Evolutionary conservation across 1,140 invertebrate genomes (phyloP).

Genomic region (Cotesia chilonis): DNA sequence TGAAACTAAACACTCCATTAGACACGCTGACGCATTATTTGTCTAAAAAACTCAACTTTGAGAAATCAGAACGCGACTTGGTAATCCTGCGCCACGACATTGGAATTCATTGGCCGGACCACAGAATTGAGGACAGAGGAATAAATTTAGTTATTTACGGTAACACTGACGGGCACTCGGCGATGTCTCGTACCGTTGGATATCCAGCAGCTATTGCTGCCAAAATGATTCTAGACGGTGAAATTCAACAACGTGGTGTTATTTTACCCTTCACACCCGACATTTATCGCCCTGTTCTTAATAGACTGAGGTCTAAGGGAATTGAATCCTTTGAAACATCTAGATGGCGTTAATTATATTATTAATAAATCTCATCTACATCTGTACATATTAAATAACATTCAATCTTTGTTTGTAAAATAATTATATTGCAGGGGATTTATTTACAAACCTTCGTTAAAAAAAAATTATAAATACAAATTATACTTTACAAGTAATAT

Average conservation of each 20-base stretch:
- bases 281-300: slow-evolving; percentile 91
- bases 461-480: too few species aligned
- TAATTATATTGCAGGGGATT: too few species aligned
- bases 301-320: slow-evolving; percentile 84
- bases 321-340: slow-evolving; percentile 80
- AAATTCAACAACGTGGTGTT: slow-evolving; percentile 94
- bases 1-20: slow-evolving; percentile 86
- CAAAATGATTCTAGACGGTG: slow-evolving; percentile 97
- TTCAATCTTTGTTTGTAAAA: too few species aligned
- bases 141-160: slow-evolving; percentile 96
- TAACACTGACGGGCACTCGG: slow-evolving; percentile 84
- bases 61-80: slow-evolving; percentile 88
- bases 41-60: slow-evolving; percentile 84
- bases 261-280: slow-evolving; percentile 88
- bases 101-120: slow-evolving; percentile 90
- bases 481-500: too few species aligned
- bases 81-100: slow-evolving; percentile 94
- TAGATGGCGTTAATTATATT: slow-evolving; percentile 51
- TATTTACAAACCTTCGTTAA: too few species aligned
- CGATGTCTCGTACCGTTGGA: slow-evolving; percentile 98
- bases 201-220: slow-evolving; percentile 95
- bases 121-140: slow-evolving; percentile 81
- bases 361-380: not conserved
- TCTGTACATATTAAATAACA: not conserved
- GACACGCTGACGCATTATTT: slow-evolving; percentile 93